Evolutionary conservation across 2,888 invertebrate genomes (phyloP).

Genomic region (Petrophora chlorosata): DNA sequence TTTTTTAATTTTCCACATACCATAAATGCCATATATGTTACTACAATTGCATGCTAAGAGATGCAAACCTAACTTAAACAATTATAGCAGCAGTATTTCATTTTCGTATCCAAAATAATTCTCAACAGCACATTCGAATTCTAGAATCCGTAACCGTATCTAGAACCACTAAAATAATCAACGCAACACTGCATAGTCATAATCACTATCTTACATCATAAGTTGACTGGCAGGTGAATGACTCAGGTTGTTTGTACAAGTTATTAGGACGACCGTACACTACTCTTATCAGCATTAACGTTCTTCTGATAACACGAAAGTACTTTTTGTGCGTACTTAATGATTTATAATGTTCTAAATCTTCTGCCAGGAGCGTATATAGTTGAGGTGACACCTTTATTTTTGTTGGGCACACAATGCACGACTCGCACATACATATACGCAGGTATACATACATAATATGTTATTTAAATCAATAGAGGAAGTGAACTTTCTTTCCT

Average conservation of each 20-base stretch:
- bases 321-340: constrained; percentile 28
- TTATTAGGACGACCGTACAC: constrained; percentile 46
- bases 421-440: background rate
- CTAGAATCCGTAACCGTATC: no score
- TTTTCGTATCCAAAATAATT: no score
- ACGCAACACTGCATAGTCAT: no score
- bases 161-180: no score
- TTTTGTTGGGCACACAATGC: no score
- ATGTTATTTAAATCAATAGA: constrained; percentile 1
- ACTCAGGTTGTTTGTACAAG: constrained; percentile 60
- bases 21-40: no score
- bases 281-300: constrained; percentile 57
- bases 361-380: background rate
- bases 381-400: background rate
- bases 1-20: no score
- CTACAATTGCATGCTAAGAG: no score
- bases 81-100: no score
- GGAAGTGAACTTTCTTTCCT: constrained; percentile 11
- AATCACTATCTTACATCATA: constrained; percentile 57
- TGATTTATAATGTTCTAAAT: constrained; percentile 29
- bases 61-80: no score
- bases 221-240: constrained; percentile 67
- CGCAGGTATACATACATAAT: no score
- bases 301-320: constrained; percentile 33
- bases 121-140: no score